A percentile compares a stretch with the other conserved stretches of the same genome.
These are phyloP conservation scores for Aporophyla lueneburgensis DNA, from an alignment of 2,888 invertebrate species.

Conservation along the genomic window DNA sequence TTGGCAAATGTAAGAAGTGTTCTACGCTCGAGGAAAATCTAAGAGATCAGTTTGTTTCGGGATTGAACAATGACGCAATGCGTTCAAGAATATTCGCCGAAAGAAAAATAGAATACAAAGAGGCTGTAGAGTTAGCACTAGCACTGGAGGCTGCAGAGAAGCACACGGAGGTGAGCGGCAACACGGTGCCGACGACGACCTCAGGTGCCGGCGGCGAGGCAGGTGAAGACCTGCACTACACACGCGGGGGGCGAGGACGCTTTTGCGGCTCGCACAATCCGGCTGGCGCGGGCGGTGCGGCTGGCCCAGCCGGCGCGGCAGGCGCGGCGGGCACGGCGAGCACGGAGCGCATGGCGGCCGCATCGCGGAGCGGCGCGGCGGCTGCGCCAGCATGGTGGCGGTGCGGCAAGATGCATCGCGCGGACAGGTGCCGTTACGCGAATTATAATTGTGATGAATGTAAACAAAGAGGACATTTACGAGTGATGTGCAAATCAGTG, in stretches of 20 bases:
- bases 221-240: too few relatives aligned
- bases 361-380: background rate
- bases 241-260: background rate
- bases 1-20: background rate
- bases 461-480: background rate
- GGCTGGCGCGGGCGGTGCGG: background rate
- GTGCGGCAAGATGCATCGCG: background rate
- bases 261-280: background rate
- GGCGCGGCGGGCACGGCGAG: background rate
- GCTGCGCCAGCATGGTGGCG: background rate
- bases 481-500: too few relatives aligned
- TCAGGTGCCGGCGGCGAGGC: too few relatives aligned
- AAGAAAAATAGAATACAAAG: background rate
- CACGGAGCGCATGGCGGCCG: background rate
- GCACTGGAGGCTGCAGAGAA: constrained; percentile 3
- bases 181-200: background rate
- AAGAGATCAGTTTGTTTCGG: background rate
- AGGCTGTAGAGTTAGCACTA: background rate
- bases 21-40: background rate
- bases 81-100: background rate
- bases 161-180: constrained; percentile 3
- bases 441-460: too few relatives aligned
- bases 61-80: background rate
- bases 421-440: background rate
- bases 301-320: background rate